Conservation (phyloP, 2,113 vertebrate species). For the Poecilia latipinna region DNA sequence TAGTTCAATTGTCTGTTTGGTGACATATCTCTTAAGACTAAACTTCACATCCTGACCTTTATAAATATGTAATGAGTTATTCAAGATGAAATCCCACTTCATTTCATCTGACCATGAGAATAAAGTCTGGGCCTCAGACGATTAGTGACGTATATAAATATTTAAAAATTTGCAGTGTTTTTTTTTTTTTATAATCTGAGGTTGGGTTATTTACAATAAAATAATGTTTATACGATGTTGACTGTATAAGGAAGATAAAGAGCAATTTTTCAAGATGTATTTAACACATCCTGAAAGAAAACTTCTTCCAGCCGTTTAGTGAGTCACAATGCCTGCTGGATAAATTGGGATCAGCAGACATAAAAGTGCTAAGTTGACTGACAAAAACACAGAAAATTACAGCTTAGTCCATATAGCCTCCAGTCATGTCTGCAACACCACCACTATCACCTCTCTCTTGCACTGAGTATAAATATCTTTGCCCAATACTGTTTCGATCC, state of each 20-base stretch:
- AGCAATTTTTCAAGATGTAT: constrained; percentile 15
- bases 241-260: background rate
- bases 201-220: constrained; percentile 7
- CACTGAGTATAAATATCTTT: background rate
- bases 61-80: constrained; percentile 26
- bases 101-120: background rate
- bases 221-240: background rate
- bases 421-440: constrained; percentile 36
- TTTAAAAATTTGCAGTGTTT: constrained; percentile 15
- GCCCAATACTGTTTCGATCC: background rate
- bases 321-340: constrained; percentile 53
- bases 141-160: constrained; percentile 30
- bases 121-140: constrained; percentile 16
- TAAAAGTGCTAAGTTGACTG: constrained; percentile 40
- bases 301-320: constrained; percentile 17
- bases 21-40: constrained; percentile 43
- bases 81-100: constrained; percentile 39
- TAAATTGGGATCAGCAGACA: constrained; percentile 65
- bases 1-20: constrained; percentile 37
- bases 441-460: background rate
- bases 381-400: constrained; percentile 39
- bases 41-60: constrained; percentile 41
- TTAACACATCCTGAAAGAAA: constrained; percentile 23
- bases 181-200: constrained; percentile 12
- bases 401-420: constrained; percentile 25